Conservation (phyloP, 2,888 invertebrate species). For the Aethes cnicana region DNA sequence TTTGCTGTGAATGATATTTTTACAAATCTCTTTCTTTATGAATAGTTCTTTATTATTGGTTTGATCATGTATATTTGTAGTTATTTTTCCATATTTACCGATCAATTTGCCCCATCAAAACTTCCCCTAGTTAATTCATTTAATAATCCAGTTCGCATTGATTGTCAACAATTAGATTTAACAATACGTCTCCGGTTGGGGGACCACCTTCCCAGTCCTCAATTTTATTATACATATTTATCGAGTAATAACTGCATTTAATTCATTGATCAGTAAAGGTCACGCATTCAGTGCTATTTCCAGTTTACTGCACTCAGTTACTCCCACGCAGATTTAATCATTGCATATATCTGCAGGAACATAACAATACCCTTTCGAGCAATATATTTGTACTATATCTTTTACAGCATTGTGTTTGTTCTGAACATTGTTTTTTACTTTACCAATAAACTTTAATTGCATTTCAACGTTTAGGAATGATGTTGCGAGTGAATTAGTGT, state of each 20-base stretch:
- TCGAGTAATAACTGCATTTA: constrained; percentile 1
- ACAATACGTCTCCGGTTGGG: constrained; percentile 8
- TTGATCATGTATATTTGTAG: no score
- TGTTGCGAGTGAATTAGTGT: no score
- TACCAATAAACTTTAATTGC: no score
- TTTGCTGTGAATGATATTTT: not conserved
- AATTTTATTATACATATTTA: constrained; percentile 3
- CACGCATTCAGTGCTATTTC: constrained; percentile 24
- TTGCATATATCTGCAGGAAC: constrained; percentile 26
- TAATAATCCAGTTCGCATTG: constrained; percentile 25
- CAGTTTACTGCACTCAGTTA: constrained; percentile 17
- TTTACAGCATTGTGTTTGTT: constrained; percentile 10
- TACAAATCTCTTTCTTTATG: constrained; percentile 14
- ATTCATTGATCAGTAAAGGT: constrained; percentile 16
- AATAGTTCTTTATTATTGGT: no score
- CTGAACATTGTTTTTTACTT: constrained; percentile 6
- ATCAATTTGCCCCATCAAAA: no score
- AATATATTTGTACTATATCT: constrained; percentile 24
- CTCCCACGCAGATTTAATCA: constrained; percentile 28
- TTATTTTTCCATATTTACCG: no score
- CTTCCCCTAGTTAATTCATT: constrained; percentile 28
- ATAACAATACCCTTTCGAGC: constrained; percentile 20
- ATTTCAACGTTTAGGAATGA: no score
- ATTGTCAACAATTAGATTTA: constrained; percentile 25
- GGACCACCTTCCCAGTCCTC: constrained; percentile 3